A percentile compares a stretch with the other conserved stretches of the same genome.
Evolutionary conservation across 2,888 invertebrate species (phyloP).

Genomic region (Isotomurus palustris): DNA sequence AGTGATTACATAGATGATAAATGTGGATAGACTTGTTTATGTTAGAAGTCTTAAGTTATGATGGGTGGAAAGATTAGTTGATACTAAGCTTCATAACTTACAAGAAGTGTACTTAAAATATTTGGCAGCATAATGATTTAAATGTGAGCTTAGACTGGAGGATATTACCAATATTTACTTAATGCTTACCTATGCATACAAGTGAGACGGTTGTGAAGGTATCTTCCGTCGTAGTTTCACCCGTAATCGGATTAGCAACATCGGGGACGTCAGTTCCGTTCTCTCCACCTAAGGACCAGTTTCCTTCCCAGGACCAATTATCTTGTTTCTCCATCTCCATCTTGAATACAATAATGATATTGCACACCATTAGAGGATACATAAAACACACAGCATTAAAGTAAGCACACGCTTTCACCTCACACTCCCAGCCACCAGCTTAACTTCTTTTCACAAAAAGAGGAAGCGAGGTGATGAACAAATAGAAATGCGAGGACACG

Average conservation of each 20-base stretch:
- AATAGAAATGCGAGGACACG: too few species aligned
- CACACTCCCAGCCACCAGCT: too few species aligned
- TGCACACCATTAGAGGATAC: too few species aligned
- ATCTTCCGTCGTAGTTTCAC: slow-evolving; percentile 21
- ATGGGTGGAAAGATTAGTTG: slow-evolving; percentile 10
- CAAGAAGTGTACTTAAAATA: not conserved
- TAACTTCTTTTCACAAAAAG: too few species aligned
- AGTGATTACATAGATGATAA: too few species aligned
- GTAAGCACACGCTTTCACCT: too few species aligned
- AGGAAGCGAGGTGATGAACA: too few species aligned
- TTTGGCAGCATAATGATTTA: not conserved
- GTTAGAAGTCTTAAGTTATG: slow-evolving; percentile 3
- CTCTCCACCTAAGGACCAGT: slow-evolving; percentile 24
- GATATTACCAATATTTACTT: slow-evolving; percentile 5
- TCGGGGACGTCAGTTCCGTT: slow-evolving; percentile 17
- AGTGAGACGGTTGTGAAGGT: slow-evolving; percentile 39
- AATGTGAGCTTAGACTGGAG: not conserved
- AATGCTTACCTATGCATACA: slow-evolving; percentile 36
- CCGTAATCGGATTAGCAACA: slow-evolving; percentile 9
- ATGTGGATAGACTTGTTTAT: too few species aligned
- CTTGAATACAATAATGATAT: too few species aligned
- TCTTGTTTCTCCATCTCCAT: slow-evolving; percentile 11
- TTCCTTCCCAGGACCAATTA: slow-evolving; percentile 22
- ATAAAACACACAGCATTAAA: too few species aligned
- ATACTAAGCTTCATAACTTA: not conserved